phyloP scores from a whole-genome alignment of 2,113 vertebrate genomes.

The Fregetta grallaria region DNA sequence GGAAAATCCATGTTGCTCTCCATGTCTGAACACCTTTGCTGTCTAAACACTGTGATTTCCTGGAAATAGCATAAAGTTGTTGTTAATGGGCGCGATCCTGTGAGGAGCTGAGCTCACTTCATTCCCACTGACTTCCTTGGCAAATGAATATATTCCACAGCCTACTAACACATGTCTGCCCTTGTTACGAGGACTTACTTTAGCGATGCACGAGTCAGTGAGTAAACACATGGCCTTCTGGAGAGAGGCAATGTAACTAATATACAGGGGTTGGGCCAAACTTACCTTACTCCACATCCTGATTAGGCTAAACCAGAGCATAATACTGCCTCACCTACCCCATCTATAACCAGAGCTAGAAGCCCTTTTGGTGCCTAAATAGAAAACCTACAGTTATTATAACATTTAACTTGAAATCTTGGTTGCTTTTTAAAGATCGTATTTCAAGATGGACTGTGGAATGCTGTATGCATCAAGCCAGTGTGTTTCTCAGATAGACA shows the following conservation, averaged over 20 bases:
- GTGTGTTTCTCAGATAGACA: not conserved
- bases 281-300: not conserved
- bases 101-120: not conserved
- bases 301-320: not conserved
- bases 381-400: not conserved
- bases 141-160: not conserved
- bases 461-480: not conserved
- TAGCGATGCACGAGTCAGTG: not conserved
- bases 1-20: not conserved
- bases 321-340: not conserved
- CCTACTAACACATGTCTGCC: not conserved
- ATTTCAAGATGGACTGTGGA: not conserved
- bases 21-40: not conserved
- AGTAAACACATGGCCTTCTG: not conserved
- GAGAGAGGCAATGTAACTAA: not conserved
- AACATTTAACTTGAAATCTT: not conserved
- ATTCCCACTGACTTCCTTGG: not conserved
- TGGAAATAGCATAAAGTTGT: not conserved
- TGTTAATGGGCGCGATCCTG: not conserved
- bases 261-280: not conserved
- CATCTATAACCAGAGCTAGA: not conserved
- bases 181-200: not conserved
- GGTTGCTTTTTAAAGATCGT: rapidly evolving
- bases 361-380: not conserved
- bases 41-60: not conserved